Conservation (phyloP, 2,113 vertebrate species). For the Catharus fuscescens region DNA sequence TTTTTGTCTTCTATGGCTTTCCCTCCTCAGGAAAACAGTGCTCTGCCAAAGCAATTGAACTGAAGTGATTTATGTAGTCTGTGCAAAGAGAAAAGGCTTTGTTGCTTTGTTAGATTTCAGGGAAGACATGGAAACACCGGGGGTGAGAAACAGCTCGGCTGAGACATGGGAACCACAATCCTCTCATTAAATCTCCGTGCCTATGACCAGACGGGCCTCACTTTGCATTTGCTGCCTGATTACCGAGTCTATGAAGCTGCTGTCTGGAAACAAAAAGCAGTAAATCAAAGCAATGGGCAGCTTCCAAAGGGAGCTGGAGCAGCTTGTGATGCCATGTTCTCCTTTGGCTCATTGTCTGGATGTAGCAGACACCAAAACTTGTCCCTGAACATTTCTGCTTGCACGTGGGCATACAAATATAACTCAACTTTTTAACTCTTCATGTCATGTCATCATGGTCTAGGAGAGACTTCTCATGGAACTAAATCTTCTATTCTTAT, state of each 20-base stretch:
- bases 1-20: slow-evolving; percentile 29
- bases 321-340: background rate
- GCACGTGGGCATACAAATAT: background rate
- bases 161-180: slow-evolving; percentile 11
- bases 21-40: slow-evolving; percentile 29
- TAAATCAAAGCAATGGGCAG: slow-evolving; percentile 30
- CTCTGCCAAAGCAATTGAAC: slow-evolving; percentile 18
- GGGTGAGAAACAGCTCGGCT: slow-evolving; percentile 43
- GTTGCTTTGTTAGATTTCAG: slow-evolving; percentile 57
- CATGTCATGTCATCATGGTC: background rate
- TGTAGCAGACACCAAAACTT: background rate
- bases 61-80: slow-evolving; percentile 59
- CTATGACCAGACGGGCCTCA: slow-evolving; percentile 24
- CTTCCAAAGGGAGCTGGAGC: background rate
- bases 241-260: background rate
- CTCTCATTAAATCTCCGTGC: slow-evolving; percentile 48
- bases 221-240: slow-evolving; percentile 43
- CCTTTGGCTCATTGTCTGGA: background rate
- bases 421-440: background rate
- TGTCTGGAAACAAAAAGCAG: slow-evolving; percentile 20
- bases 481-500: background rate
- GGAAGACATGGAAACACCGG: background rate
- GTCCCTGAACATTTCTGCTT: background rate
- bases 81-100: slow-evolving; percentile 27
- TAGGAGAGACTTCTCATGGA: background rate